Conservation (phyloP, 2,888 invertebrate species). For the Coleophora deauratella region DNA sequence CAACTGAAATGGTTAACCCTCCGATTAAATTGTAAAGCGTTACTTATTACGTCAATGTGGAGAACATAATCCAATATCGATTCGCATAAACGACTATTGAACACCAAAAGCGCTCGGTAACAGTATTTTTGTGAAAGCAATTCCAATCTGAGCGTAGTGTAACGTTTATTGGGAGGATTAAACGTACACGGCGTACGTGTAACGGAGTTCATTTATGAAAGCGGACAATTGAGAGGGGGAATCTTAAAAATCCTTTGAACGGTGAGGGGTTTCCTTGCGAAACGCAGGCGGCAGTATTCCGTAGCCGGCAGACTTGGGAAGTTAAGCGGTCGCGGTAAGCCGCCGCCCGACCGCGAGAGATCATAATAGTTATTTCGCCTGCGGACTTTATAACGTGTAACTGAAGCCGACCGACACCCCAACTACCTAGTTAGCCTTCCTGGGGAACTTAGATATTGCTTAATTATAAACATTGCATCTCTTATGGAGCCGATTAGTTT, state of each 20-base stretch:
- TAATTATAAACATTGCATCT: too few relatives aligned
- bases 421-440: constrained; percentile 23
- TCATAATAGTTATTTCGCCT: constrained; percentile 71
- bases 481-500: too few relatives aligned
- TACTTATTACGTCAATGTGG: neutral
- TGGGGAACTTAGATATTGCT: constrained; percentile 9
- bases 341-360: constrained; percentile 37
- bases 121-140: constrained; percentile 51
- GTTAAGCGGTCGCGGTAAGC: constrained; percentile 62
- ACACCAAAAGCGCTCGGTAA: constrained; percentile 35
- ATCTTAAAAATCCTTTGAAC: constrained; percentile 53
- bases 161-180: constrained; percentile 62
- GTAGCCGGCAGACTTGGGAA: constrained; percentile 58
- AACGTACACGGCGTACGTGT: constrained; percentile 33
- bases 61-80: constrained; percentile 4
- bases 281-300: constrained; percentile 53
- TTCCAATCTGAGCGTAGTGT: constrained; percentile 56
- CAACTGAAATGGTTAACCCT: constrained; percentile 28
- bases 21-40: constrained; percentile 19
- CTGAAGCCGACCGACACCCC: constrained; percentile 35
- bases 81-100: constrained; percentile 3
- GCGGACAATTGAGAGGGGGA: constrained; percentile 30
- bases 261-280: constrained; percentile 53
- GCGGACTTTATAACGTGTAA: constrained; percentile 54
- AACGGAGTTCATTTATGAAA: constrained; percentile 40